Evolutionary conservation across 2,888 invertebrate genomes (phyloP).

Genomic region (Brachyptera putata): DNA sequence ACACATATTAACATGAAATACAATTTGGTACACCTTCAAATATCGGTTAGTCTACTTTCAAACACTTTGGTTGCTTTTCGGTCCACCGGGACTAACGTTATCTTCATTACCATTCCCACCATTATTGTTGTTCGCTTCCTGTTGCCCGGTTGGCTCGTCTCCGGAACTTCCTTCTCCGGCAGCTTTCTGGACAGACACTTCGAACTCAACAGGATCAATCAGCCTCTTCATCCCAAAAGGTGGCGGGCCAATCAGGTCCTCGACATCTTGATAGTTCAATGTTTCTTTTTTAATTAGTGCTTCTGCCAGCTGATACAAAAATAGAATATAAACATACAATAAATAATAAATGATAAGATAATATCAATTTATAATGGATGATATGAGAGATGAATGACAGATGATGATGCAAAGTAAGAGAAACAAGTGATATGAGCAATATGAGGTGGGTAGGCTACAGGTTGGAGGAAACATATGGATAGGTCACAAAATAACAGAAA

Average conservation of each 20-base stretch:
- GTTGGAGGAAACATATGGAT: too few species aligned
- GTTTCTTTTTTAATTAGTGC: conserved; percentile 86
- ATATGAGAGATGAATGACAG: not conserved
- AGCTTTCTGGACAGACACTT: conserved; percentile 40
- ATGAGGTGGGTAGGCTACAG: too few species aligned
- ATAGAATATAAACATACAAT: conserved; percentile 11
- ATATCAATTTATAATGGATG: not conserved
- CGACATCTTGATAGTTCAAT: conserved; percentile 85
- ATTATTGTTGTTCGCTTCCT: not conserved
- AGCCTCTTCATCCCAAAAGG: conserved; percentile 67
- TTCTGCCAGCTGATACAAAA: conserved; percentile 70
- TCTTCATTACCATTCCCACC: too few species aligned
- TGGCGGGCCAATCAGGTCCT: conserved; percentile 84
- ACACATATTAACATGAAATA: too few species aligned
- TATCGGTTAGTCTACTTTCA: too few species aligned
- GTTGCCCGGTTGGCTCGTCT: not conserved
- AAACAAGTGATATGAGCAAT: too few species aligned
- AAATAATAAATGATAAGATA: not conserved
- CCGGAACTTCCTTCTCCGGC: not conserved
- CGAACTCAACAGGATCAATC: conserved; percentile 77
- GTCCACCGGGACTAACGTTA: too few species aligned
- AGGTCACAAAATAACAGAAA: too few species aligned
- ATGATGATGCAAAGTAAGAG: too few species aligned
- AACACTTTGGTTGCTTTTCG: too few species aligned
- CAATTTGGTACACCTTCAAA: too few species aligned